phyloP scores from a whole-genome alignment of 1,140 invertebrate genomes.

The Coenobita brevimanus region DNA sequence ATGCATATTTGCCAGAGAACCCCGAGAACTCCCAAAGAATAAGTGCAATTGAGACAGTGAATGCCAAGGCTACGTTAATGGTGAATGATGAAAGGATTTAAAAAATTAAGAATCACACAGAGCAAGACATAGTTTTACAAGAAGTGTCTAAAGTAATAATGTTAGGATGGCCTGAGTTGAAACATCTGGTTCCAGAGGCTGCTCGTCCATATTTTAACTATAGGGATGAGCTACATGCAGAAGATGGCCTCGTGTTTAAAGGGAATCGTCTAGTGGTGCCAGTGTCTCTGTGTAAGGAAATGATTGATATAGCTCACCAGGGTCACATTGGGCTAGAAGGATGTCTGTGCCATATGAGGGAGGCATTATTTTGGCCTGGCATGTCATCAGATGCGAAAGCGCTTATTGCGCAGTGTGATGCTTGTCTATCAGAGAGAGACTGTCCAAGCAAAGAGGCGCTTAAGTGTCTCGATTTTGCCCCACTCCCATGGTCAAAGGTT shows the following conservation, averaged over 20 bases:
- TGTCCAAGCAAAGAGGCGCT: not conserved
- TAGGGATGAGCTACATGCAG: too few relatives aligned
- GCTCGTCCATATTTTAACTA: too few relatives aligned
- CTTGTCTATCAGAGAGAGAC: not conserved
- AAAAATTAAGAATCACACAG: too few relatives aligned
- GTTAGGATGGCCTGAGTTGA: not conserved
- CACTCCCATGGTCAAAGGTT: slow-evolving; percentile 9
- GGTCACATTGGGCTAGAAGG: slow-evolving; percentile 25
- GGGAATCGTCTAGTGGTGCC: slow-evolving; percentile 15
- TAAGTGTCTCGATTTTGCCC: not conserved
- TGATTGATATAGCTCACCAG: not conserved
- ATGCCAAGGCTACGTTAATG: not conserved
- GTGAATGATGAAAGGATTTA: not conserved
- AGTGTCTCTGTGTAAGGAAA: not conserved
- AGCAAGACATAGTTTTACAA: not conserved
- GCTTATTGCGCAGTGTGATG: slow-evolving; percentile 11
- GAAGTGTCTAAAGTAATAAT: not conserved
- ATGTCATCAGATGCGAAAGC: slow-evolving; percentile 15
- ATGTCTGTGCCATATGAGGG: slow-evolving; percentile 12
- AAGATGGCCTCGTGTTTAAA: slow-evolving; percentile 24
- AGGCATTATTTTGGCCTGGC: slow-evolving; percentile 8
- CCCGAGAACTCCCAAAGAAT: not conserved
- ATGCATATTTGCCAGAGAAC: not conserved
- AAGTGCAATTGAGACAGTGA: not conserved
- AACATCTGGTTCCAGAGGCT: not conserved